phyloP scores from a whole-genome alignment of 2,888 invertebrate species.

The Phymatocera aterrima region DNA sequence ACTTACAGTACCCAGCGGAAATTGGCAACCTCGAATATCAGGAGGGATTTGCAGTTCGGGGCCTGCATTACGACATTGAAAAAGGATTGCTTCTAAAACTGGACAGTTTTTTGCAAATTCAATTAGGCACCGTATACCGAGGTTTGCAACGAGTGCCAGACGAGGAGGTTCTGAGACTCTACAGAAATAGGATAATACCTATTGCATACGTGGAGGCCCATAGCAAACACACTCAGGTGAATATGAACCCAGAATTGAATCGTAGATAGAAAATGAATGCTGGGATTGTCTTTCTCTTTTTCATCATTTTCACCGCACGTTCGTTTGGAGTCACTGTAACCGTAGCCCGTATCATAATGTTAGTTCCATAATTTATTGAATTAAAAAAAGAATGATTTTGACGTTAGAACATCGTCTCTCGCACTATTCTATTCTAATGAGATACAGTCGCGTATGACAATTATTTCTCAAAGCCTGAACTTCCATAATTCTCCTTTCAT shows the following conservation, averaged over 20 bases:
- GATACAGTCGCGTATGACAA: no score
- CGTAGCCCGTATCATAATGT: no score
- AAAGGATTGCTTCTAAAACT: constrained; percentile 95
- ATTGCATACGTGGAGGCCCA: constrained; percentile 92
- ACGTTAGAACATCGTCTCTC: no score
- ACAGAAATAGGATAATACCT: constrained; percentile 91
- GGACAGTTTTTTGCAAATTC: constrained; percentile 97
- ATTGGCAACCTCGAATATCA: constrained; percentile 89
- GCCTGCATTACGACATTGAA: constrained; percentile 98
- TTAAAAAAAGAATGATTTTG: no score
- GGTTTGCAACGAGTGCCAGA: constrained; percentile 89
- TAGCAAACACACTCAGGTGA: constrained; percentile 83
- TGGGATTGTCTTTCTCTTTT: background rate
- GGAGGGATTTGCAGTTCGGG: constrained; percentile 96
- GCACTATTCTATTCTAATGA: no score
- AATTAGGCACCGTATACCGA: constrained; percentile 94
- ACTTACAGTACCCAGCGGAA: constrained; percentile 93
- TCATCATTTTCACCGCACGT: background rate
- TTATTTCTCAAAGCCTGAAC: no score
- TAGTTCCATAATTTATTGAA: no score
- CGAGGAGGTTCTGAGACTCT: constrained; percentile 89
- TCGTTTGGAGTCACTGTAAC: background rate
- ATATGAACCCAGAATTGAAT: constrained; percentile 52
- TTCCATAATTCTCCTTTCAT: no score
- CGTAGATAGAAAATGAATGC: background rate